phyloP scores from a whole-genome alignment of 2,888 invertebrate species.

The Acanthosepion pharaonis region DNA sequence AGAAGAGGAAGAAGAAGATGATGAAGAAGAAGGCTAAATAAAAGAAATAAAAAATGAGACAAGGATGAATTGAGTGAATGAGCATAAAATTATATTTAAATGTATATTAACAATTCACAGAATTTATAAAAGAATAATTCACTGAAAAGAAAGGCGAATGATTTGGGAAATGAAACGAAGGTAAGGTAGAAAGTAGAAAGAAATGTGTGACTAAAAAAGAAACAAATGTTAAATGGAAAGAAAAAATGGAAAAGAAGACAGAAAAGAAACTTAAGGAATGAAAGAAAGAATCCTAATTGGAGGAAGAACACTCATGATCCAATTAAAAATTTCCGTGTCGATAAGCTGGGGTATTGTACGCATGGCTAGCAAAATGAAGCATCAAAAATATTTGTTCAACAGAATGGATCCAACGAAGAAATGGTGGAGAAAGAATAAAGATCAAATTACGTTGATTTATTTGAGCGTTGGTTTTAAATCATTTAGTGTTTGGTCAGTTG shows the following conservation, averaged over 20 bases:
- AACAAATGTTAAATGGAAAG: no score
- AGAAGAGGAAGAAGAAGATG: not conserved
- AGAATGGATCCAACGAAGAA: constrained; percentile 11
- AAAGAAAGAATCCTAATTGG: not conserved
- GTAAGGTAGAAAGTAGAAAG: no score
- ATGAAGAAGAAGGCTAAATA: not conserved
- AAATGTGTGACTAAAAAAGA: no score
- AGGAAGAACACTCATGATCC: not conserved
- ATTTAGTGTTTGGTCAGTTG: constrained; percentile 33
- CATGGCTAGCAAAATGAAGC: not conserved
- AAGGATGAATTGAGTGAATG: no score
- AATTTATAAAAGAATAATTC: no score
- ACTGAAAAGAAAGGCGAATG: no score
- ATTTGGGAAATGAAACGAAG: no score
- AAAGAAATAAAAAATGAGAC: no score
- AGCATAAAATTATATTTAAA: no score
- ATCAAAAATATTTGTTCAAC: constrained; percentile 9
- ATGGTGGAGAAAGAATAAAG: not conserved
- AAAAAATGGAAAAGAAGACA: not conserved
- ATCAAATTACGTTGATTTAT: constrained; percentile 10
- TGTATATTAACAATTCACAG: no score
- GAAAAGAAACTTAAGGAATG: not conserved
- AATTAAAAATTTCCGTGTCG: constrained; percentile 33
- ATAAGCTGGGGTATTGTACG: not conserved
- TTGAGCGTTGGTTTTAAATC: not conserved